Evolutionary conservation across 2,888 invertebrate species (phyloP).

Genomic region (Clepsis dumicolana): DNA sequence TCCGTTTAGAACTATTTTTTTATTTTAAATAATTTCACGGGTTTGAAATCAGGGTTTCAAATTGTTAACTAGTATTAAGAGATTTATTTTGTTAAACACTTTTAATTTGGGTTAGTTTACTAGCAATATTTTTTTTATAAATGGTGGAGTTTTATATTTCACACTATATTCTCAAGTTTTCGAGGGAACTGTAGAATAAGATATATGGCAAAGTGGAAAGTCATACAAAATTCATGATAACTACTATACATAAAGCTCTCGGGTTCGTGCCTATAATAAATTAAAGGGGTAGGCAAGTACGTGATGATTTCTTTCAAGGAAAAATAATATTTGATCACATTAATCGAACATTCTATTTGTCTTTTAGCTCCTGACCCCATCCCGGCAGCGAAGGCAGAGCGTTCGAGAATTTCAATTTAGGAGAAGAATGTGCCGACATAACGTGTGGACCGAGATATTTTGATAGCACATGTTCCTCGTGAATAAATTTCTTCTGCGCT

Average conservation of each 20-base stretch:
- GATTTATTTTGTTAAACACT: no score
- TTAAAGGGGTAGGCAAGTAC: slow-evolving; percentile 10
- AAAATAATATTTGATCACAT: slow-evolving; percentile 78
- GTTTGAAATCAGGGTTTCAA: no score
- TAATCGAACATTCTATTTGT: slow-evolving; percentile 85
- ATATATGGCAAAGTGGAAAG: neutral
- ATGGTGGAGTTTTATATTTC: no score
- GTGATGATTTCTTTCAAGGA: slow-evolving; percentile 50
- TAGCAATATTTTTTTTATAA: no score
- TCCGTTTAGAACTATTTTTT: neutral
- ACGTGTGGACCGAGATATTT: slow-evolving; percentile 86
- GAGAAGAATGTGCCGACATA: slow-evolving; percentile 87
- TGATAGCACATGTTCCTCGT: slow-evolving; percentile 85
- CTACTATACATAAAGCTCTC: slow-evolving; percentile 10
- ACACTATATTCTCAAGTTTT: no score
- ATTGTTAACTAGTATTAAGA: no score
- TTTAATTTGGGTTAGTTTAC: no score
- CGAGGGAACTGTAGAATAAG: neutral
- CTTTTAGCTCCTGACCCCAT: slow-evolving; percentile 81
- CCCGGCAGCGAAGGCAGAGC: slow-evolving; percentile 76
- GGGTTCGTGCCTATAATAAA: slow-evolving; percentile 8
- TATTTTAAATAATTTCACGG: no score
- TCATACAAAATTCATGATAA: slow-evolving; percentile 14
- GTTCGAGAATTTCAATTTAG: slow-evolving; percentile 87
- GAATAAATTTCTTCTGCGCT: slow-evolving; percentile 85